Evolutionary conservation across 1,140 invertebrate genomes (phyloP), one percentile per base, ranked within the genome.

Genomic region (Pseudomyrmex pallidus): DNA sequence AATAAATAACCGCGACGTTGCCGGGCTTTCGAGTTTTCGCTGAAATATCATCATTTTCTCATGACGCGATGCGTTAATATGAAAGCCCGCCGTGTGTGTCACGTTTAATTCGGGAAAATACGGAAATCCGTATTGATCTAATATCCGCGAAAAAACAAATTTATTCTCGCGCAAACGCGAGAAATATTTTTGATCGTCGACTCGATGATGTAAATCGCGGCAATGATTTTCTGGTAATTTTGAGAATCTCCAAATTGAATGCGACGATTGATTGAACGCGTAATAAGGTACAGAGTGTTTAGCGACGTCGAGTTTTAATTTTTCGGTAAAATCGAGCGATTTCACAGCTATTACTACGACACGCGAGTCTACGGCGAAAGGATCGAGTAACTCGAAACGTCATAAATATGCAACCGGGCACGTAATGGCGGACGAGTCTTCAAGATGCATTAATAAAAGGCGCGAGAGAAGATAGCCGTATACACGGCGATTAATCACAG

Each of bases 401-500:
- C 52, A 74, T 64, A 78, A 70, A 85, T 77, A 66, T 67, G 50
- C 17, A 80, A 12, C 12, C 22, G 44, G 1, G 17, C 35, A 59
- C 54, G 46, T 80, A 61, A 80, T 80, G 56, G 76, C 66, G 72
- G 44, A 4, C 66, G 54, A 80, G 46, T 72, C 66, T 86, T 85
- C 59, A 80, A 48, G 54, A 80, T 82, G 73, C 85, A 80, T 78
- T 82, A 82, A 86, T 82, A 82, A 77, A 66, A 35, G 35, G 50
- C 54, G 20, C 22, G 13, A 35, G 62, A 17, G 52, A 12, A 76
- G 54, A 61, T 50, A 77, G 20, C 66, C 52, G 20, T 54, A 76
- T 86, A 64, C 76, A 76, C 54, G 67, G 73, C 85, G 64, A 87
- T 87, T 87, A 87, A 87, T 87, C 85, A 87, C 72, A 76, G 22